Conservation (phyloP, 2,888 invertebrate species). For the Nomada ruficornis region DNA sequence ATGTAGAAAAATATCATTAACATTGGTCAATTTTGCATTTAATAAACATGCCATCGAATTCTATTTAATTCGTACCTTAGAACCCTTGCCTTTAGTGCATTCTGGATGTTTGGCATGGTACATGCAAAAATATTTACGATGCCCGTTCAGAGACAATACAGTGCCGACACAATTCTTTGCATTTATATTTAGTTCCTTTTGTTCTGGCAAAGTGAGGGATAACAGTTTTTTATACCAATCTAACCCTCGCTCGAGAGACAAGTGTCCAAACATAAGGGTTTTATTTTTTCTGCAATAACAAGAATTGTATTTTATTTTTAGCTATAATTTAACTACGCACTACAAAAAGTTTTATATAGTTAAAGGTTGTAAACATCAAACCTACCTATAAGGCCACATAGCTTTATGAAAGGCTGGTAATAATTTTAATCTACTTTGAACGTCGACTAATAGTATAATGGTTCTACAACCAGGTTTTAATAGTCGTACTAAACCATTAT, state of each 20-base stretch:
- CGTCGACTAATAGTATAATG: conserved; percentile 95
- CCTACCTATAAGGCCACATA: conserved; percentile 97
- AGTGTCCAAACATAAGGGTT: conserved; percentile 96
- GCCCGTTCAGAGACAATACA: conserved; percentile 97
- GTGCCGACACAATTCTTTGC: conserved; percentile 98
- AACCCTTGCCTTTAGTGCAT: conserved; percentile 87
- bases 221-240: conserved; percentile 97
- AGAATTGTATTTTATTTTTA: not conserved
- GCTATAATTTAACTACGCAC: not conserved
- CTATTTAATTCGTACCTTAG: conserved; percentile 85
- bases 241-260: conserved; percentile 96
- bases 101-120: conserved; percentile 99
- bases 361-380: conserved; percentile 32
- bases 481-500: conserved; percentile 96
- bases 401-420: conserved; percentile 96
- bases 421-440: conserved; percentile 93
- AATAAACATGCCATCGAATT: not conserved
- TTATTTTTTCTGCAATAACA: conserved; percentile 90
- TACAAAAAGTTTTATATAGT: not conserved
- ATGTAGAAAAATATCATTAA: conserved; percentile 47
- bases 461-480: conserved; percentile 98
- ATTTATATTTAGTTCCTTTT: conserved; percentile 94
- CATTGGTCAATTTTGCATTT: not conserved
- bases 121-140: conserved; percentile 99
- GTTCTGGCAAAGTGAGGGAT: conserved; percentile 93